Evolutionary conservation across 2,113 vertebrate species (phyloP), one percentile per base, ranked within the genome.

Genomic region (Arenaria interpres): DNA sequence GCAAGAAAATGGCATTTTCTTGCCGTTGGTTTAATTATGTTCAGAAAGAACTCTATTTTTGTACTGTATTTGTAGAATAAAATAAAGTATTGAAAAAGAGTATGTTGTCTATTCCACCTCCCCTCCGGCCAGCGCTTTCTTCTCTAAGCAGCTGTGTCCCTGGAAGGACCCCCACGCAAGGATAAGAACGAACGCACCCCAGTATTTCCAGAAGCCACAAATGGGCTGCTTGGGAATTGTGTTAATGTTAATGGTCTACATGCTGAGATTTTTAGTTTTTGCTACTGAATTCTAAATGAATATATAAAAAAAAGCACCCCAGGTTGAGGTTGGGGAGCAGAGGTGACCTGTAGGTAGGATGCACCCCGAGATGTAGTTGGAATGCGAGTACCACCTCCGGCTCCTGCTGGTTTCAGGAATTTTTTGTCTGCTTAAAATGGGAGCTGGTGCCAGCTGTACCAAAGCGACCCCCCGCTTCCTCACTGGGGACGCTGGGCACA

Each of bases 21-120:
- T 41, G 39, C 39, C 39, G 12, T 41, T 41, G 39, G 39, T 41
- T 41, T 96, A 91, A 86, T 87, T 88, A 82, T 67, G 21, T 32
- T 86, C 16, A 83, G 43, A 91, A 94, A 88, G 85, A 68, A 21
- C 19, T 73, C 33, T 97, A 97, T 96, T 97, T 97, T 97, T 97
- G 33, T 97, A 97, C 64, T 84, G 4, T 77, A 90, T 85, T 91
- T 90, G 72, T 88, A 72, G 93, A 87, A 81, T 7, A 73, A 91
- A 97, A 90, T 91, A 95, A 96, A 97, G 10, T 46, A 63, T 73
- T 33, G 28, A 56, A 89, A 81, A 81, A 81, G 6, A 76, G 2
- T 37, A 14, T 2, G 5, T 59, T 88, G 16, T 78, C 28, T 11
- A 0, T 60, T n/a, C 21, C 23, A 37, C 19, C 25, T 51, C 3